Evolutionary conservation across 2,797 vertebrate genomes (phyloP), one percentile per base, ranked within the genome.

Genomic region (Neosilurus hyrtlii): DNA sequence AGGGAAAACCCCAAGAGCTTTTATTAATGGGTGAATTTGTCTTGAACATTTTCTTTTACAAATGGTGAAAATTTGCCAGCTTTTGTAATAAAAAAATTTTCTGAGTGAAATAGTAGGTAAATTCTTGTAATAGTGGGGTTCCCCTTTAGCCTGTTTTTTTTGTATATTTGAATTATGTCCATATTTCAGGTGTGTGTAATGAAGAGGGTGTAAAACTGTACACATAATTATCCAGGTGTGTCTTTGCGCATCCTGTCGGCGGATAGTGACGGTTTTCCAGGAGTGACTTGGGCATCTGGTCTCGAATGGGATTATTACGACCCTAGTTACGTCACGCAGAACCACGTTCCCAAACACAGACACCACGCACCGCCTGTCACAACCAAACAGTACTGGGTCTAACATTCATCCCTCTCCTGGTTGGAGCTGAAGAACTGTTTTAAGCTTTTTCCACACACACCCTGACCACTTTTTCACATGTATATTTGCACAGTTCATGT

Each of bases 331-430:
- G 94, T 95, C 88, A 93, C 89, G 57, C 94, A 95, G 87, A 96
- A 95, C 77, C 90, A 94, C 67, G 79, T 95, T 11, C 90, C 92
- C 43, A 93, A 89, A 84, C 92, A 93, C 18, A 90, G 91, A 82
- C 88, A 87, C 79, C 93, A 91, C 66, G 86, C 90, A 79, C 93
- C 94, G 22, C 86, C 88, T 1, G 84, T 95, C 81, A 92, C 94
- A 86, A 90, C 88, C 70, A 95, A 94, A 86, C 95, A 96, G 86
- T 95, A 96, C 90, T 95, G 95, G 96, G 94, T 96, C 4, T 95
- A 84, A 92, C 37, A 8, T 16, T 1, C 57, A 30, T 26, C 1
- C 0, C 0, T 70, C n/a, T 67, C 52, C 37, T 63, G 75, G 5
- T 52, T 52, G n/a, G 26, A 51, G 14, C 14, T 0, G 2, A 65